Conservation (phyloP, 2,888 invertebrate species). For the Heteromurus nitidus region DNA sequence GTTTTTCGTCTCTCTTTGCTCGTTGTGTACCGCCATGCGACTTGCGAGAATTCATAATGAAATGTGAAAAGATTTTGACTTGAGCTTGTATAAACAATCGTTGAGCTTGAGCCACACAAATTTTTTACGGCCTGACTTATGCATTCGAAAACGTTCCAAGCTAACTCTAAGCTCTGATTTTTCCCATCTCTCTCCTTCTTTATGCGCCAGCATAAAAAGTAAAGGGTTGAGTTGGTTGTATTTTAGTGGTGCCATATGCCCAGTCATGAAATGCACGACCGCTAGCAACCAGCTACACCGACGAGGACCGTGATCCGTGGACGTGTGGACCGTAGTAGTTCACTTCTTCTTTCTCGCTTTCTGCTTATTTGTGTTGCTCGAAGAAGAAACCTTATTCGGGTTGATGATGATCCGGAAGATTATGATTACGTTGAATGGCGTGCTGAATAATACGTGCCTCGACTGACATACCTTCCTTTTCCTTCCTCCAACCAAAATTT, state of each 20-base stretch:
- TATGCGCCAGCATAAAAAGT: background rate
- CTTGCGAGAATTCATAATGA: constrained; percentile 34
- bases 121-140: background rate
- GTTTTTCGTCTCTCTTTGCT: background rate
- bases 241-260: constrained; percentile 50
- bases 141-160: constrained; percentile 7
- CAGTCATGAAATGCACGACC: constrained; percentile 43
- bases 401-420: background rate
- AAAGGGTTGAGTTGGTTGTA: background rate
- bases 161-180: background rate
- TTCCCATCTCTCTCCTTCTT: background rate
- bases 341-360: too few species aligned
- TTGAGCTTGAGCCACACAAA: background rate
- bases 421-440: background rate
- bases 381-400: background rate
- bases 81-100: constrained; percentile 66
- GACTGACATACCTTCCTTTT: constrained; percentile 22
- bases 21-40: background rate
- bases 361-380: constrained; percentile 52
- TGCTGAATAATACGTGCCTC: constrained; percentile 37
- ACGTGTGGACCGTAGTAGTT: too few species aligned
- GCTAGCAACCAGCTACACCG: background rate
- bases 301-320: too few species aligned
- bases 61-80: constrained; percentile 65
- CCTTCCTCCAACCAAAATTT: constrained; percentile 37